These are phyloP conservation scores for Argentina silus DNA, from an alignment of 2,797 vertebrate species.

Conservation along the genomic window DNA sequence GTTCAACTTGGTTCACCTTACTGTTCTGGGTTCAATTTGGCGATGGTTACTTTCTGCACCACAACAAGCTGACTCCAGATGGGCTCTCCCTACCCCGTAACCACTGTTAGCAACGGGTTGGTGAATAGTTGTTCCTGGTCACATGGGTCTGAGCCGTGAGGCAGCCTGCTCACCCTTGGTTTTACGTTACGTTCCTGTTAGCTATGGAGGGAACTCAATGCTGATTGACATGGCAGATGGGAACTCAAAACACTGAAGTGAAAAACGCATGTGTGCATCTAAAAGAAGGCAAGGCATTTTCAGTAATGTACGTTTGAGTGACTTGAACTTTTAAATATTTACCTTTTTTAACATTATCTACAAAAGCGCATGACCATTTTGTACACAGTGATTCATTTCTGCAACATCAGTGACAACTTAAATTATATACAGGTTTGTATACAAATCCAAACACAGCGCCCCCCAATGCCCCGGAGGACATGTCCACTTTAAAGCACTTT, in stretches of 20 bases:
- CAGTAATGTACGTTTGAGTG: conserved; percentile 81
- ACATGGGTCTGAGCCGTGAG: too few species aligned
- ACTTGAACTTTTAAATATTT: conserved; percentile 84
- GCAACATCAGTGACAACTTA: conserved; percentile 81
- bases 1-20: conserved; percentile 1
- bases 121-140: background rate
- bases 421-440: conserved; percentile 90
- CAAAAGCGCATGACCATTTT: conserved; percentile 88
- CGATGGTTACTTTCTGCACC: background rate
- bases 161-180: too few species aligned
- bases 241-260: conserved; percentile 41
- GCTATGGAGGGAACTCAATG: too few species aligned
- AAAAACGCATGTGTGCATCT: conserved; percentile 78
- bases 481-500: conserved; percentile 86
- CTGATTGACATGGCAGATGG: too few species aligned
- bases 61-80: background rate
- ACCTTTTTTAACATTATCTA: conserved; percentile 87
- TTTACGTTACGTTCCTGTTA: too few species aligned
- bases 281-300: conserved; percentile 92
- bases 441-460: conserved; percentile 71
- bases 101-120: background rate
- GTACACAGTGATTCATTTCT: conserved; percentile 89
- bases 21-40: background rate
- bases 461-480: conserved; percentile 77
- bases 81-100: background rate